Percentiles rank a stretch among this genome's conserved stretches.
These are phyloP conservation scores for Seriola rivoliana DNA, from an alignment of 2,113 vertebrate genomes.

Conservation along the genomic window DNA sequence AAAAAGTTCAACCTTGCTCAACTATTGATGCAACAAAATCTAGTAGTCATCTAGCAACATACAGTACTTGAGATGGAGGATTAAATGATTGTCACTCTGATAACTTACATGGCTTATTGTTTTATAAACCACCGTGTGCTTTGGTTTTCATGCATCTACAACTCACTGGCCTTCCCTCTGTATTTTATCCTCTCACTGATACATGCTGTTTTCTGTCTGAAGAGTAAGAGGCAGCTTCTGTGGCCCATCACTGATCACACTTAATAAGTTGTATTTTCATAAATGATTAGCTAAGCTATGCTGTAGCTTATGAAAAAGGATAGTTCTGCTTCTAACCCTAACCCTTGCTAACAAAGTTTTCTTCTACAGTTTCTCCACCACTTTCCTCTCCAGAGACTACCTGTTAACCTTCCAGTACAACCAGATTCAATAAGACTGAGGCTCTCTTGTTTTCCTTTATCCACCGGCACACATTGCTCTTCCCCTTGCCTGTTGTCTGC, in stretches of 20 bases:
- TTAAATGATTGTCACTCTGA: background rate
- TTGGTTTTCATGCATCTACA: background rate
- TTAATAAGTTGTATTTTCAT: background rate
- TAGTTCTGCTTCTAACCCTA: background rate
- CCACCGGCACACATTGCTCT: constrained; percentile 53
- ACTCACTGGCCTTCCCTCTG: background rate
- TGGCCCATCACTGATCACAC: background rate
- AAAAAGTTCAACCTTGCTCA: too few relatives aligned
- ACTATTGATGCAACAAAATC: too few relatives aligned
- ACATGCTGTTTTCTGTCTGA: background rate
- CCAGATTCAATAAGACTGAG: constrained; percentile 55
- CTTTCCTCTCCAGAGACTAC: constrained; percentile 42
- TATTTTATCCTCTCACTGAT: background rate
- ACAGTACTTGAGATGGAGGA: too few relatives aligned
- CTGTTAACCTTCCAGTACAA: constrained; percentile 62
- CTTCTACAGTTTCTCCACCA: constrained; percentile 33
- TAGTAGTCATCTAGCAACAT: too few relatives aligned
- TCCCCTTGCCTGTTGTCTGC: constrained; percentile 56
- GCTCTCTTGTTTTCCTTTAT: constrained; percentile 64
- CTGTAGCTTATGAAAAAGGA: background rate
- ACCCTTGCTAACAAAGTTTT: constrained; percentile 29
- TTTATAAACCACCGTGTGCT: background rate
- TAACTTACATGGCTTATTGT: background rate
- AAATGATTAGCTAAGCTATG: background rate
- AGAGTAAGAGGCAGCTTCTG: background rate